Evolutionary conservation across 30 jellyfish, hydroid and myxozoan genomes (phyloP).

Genomic region (Aurelia sp.): DNA sequence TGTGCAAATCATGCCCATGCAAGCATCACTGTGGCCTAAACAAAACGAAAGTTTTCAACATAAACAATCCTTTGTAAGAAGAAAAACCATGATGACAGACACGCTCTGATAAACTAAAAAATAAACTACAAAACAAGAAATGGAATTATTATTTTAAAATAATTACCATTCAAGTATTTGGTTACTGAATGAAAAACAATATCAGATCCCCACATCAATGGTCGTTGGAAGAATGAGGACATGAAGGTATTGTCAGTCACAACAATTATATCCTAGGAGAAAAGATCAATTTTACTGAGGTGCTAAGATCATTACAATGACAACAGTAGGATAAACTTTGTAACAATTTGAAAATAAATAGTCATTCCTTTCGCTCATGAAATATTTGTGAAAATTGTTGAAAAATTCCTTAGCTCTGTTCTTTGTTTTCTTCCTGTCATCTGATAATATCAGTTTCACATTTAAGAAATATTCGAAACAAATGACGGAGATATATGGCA

Average conservation of each 20-base stretch:
- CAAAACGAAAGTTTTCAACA: background rate
- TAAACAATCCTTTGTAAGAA: too few relatives aligned
- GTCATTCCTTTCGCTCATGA: background rate
- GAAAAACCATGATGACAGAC: too few relatives aligned
- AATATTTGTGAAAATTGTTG: too few relatives aligned
- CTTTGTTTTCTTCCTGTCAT: background rate
- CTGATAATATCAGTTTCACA: too few relatives aligned
- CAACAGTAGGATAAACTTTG: too few relatives aligned
- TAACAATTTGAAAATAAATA: too few relatives aligned
- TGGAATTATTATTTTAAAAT: background rate
- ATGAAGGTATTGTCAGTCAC: slow-evolving; percentile 98
- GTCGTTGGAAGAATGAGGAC: slow-evolving; percentile 99
- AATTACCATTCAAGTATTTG: slow-evolving; percentile 94
- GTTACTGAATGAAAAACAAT: slow-evolving; percentile 97
- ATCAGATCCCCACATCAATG: slow-evolving; percentile 97
- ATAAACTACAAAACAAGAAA: too few relatives aligned
- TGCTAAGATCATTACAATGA: background rate
- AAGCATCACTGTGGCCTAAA: slow-evolving; percentile 97
- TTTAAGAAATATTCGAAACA: too few relatives aligned
- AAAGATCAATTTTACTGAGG: background rate
- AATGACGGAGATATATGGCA: too few relatives aligned
- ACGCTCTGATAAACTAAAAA: too few relatives aligned
- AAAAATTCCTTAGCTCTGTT: too few relatives aligned
- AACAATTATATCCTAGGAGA: slow-evolving; percentile 79
- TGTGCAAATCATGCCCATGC: slow-evolving; percentile 92